These are phyloP conservation scores for Anhinga rufa DNA, from an alignment of 2,113 vertebrate species.

Conservation along the genomic window DNA sequence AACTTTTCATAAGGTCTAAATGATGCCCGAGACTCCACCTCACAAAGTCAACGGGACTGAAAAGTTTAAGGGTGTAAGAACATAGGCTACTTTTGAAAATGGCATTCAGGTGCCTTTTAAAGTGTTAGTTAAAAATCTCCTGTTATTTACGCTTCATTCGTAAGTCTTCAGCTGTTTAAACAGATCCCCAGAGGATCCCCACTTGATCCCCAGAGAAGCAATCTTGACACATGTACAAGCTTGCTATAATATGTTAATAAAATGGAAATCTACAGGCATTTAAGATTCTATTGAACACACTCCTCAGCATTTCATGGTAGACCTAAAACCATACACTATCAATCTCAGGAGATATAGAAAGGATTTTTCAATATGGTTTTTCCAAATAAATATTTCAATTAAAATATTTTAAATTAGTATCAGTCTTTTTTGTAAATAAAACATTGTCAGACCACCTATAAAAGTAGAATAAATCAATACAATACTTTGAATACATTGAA, in stretches of 20 bases:
- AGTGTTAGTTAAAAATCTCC: not conserved
- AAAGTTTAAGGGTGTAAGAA: not conserved
- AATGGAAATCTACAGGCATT: not conserved
- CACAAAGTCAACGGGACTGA: not conserved
- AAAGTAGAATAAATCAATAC: not conserved
- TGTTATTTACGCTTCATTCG: not conserved
- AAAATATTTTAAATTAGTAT: not conserved
- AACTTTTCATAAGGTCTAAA: not conserved
- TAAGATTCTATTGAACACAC: not conserved
- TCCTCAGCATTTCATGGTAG: not conserved
- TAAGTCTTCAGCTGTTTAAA: slow-evolving; percentile 24
- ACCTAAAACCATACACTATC: not conserved
- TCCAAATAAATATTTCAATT: not conserved
- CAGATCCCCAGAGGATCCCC: too few species aligned
- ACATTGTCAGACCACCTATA: not conserved
- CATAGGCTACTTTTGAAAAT: not conserved
- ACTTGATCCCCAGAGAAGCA: not conserved
- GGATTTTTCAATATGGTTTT: not conserved
- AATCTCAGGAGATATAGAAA: not conserved
- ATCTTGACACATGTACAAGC: not conserved
- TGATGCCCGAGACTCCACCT: not conserved
- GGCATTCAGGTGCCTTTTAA: not conserved
- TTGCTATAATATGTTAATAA: not conserved
- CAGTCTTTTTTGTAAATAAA: not conserved
- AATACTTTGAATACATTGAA: not conserved